Evolutionary conservation across 2,888 invertebrate species (phyloP).

Genomic region (Atrina japonica): DNA sequence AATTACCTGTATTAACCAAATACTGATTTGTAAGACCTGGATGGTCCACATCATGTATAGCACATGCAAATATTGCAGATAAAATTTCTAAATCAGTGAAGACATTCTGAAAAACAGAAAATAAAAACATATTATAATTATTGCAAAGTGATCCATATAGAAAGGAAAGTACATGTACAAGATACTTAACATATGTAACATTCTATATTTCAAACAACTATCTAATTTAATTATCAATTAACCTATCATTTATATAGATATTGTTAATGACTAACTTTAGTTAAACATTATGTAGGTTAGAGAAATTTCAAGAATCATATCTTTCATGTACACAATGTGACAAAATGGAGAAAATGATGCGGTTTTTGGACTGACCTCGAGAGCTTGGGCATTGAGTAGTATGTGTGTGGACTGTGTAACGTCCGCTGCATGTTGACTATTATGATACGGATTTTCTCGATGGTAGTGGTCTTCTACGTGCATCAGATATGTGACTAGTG

Average conservation of each 20-base stretch:
- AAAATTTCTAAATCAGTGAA: slow-evolving; percentile 98
- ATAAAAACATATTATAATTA: slow-evolving; percentile 12
- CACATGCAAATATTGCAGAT: slow-evolving; percentile 98
- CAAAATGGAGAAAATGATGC: no score
- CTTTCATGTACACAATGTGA: no score
- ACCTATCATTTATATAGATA: no score
- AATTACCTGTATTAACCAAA: slow-evolving; percentile 95
- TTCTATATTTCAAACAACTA: no score
- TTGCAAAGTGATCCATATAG: no score
- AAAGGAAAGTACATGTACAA: no score
- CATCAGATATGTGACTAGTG: slow-evolving; percentile 97
- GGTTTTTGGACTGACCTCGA: slow-evolving; percentile 85
- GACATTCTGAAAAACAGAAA: slow-evolving; percentile 86
- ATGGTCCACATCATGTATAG: slow-evolving; percentile 99
- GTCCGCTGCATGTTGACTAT: slow-evolving; percentile 98
- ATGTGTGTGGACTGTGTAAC: slow-evolving; percentile 99
- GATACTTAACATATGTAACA: no score
- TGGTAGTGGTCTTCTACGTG: slow-evolving; percentile 99
- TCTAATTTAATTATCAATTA: no score
- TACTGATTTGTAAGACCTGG: slow-evolving; percentile 99
- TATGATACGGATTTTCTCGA: slow-evolving; percentile 99
- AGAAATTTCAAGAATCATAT: no score
- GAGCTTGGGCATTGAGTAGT: slow-evolving; percentile 96
- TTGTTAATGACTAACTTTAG: no score
- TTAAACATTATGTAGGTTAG: no score